phyloP scores from a whole-genome alignment of 1,140 invertebrate genomes.

The Papilio xuthus region DNA sequence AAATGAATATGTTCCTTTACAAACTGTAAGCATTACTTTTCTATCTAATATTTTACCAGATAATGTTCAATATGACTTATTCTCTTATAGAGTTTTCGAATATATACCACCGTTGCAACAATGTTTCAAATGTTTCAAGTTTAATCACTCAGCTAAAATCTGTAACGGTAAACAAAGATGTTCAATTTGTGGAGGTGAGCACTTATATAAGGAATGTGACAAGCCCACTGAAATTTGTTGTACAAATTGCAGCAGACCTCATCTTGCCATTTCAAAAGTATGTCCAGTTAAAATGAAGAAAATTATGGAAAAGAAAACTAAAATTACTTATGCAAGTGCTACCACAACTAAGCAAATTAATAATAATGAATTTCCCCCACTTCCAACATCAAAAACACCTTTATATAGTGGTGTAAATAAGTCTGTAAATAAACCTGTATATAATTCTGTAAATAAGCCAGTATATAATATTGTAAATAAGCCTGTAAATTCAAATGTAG shows the following conservation, averaged over 20 bases:
- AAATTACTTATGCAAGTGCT: constrained; percentile 41
- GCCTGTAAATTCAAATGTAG: constrained; percentile 39
- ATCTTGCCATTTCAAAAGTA: constrained; percentile 38
- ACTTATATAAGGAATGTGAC: constrained; percentile 42
- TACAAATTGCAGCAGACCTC: constrained; percentile 26
- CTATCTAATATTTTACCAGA: no score
- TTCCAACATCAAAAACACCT: constrained; percentile 36
- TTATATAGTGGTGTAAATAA: no score
- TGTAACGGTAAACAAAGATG: constrained; percentile 44
- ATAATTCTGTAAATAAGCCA: constrained; percentile 37
- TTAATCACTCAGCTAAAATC: constrained; percentile 1
- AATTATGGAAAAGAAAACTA: constrained; percentile 35
- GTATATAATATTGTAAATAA: constrained; percentile 39
- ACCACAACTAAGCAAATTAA: no score
- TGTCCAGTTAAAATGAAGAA: constrained; percentile 40
- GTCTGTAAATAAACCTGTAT: neutral
- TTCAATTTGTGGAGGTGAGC: constrained; percentile 40
- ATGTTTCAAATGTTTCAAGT: constrained; percentile 47
- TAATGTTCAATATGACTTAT: no score
- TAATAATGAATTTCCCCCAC: constrained; percentile 3
- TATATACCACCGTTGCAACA: no score
- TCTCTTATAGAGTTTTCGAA: no score
- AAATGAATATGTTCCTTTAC: no score
- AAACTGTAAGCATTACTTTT: no score
- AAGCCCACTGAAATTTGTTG: constrained; percentile 37